Evolutionary conservation across 1,140 invertebrate species (phyloP), one percentile per base, ranked within the genome.

Genomic region (Drosophila orosa): DNA sequence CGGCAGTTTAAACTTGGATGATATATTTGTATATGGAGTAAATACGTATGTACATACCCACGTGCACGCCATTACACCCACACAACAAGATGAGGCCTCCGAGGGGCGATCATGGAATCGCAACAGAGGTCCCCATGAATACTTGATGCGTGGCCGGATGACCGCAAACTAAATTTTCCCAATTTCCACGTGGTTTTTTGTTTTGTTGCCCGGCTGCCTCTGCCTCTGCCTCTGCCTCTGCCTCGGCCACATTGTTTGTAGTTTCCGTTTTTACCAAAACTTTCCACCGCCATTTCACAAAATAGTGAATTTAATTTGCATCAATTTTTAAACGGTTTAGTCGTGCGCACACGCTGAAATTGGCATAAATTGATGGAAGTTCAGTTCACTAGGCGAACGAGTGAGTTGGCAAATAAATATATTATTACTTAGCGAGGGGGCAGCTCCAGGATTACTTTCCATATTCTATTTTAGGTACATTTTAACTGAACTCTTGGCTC

Each of bases 1-100:
- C 83, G 67, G 79, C 84, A 86, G 83, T 86, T 86, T 86, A 86
- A 86, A 86, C 83, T 86, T 86, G 80, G 83, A 86, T 86, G 83
- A 86, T 86, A 86, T 86, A 86, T 86, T 86, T 86, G 82, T 87
- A 79, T 83, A 87, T 76, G 63, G 57, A 48, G 68, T 67, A 82
- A 72, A 73, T 78, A 73, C 60, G 42, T 42, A 65, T 19, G 47
- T 17, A 35, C 45, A n/a, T 10, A 17, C 42, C 52, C 75, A 57
- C 42, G 44, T 39, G 17, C 47, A 33, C 25, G 15, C 67, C 37
- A 44, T 29, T 35, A 56, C 67, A 27, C 67, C 67, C 47, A 69
- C 66, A 35, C 24, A 52, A 17, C 22, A 33, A 24, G 44, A 42
- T 7, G 35, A 19, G 50, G 50, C 48, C 37, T n/a, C 37, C 45